Evolutionary conservation across 1,140 invertebrate genomes (phyloP).

Genomic region (Trichogramma pretiosum): DNA sequence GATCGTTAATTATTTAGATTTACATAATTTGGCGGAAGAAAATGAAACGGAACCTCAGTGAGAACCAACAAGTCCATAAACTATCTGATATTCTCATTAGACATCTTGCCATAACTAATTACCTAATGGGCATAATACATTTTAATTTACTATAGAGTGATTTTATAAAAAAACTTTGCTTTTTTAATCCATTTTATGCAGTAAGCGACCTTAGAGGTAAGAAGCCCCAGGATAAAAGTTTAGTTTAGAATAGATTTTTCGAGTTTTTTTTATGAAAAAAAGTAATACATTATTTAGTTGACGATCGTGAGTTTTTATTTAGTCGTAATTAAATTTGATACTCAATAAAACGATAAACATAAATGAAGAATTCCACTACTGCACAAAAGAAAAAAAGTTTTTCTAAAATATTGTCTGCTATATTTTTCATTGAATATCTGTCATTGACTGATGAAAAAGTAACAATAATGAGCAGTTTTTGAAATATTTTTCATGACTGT

Average conservation of each 20-base stretch:
- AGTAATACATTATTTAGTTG: too few species aligned
- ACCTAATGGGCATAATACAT: constrained; percentile 20
- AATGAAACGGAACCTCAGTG: constrained; percentile 39
- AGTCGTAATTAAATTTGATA: too few species aligned
- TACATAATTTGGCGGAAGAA: constrained; percentile 60
- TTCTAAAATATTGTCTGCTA: constrained; percentile 12
- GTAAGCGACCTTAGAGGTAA: too few species aligned
- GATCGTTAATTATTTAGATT: constrained; percentile 79
- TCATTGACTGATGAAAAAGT: not conserved
- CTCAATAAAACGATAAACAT: too few species aligned
- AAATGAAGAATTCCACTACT: too few species aligned
- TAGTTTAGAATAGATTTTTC: too few species aligned
- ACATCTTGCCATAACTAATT: constrained; percentile 13
- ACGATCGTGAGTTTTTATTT: too few species aligned
- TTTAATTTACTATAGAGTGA: too few species aligned
- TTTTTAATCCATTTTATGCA: too few species aligned
- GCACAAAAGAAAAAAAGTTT: constrained; percentile 4
- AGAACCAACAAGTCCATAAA: not conserved
- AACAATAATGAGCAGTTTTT: too few species aligned
- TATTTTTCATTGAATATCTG: not conserved
- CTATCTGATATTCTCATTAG: constrained; percentile 7
- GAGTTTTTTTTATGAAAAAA: too few species aligned
- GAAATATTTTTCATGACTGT: not conserved
- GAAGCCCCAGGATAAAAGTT: too few species aligned
- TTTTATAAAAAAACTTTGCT: constrained; percentile 2